phyloP scores from a whole-genome alignment of 2,113 vertebrate genomes.

The Anas platyrhynchos region DNA sequence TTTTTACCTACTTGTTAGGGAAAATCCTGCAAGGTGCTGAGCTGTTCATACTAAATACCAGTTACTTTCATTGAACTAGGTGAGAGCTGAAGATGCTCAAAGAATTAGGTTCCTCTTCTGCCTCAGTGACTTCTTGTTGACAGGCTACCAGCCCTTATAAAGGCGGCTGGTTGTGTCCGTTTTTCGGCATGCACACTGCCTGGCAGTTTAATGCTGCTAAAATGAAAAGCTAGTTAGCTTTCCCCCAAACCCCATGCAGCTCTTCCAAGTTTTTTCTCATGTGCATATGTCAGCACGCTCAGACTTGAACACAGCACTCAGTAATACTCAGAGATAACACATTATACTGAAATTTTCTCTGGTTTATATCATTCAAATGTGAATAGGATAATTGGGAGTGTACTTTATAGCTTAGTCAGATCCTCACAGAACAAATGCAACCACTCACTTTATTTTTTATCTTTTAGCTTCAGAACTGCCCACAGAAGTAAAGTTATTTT shows the following conservation, averaged over 20 bases:
- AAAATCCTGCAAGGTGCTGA: not conserved
- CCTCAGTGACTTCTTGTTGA: not conserved
- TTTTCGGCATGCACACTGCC: not conserved
- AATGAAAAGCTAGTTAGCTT: not conserved
- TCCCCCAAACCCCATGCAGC: not conserved
- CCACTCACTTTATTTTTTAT: not conserved
- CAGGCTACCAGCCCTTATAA: not conserved
- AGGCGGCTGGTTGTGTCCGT: not conserved
- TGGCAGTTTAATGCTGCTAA: not conserved
- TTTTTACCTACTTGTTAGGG: not conserved
- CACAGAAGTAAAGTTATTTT: not conserved
- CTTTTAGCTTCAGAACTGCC: constrained; percentile 23
- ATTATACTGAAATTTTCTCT: not conserved
- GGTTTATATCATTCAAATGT: constrained; percentile 10
- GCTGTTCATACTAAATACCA: not conserved
- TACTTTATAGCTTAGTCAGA: constrained; percentile 19
- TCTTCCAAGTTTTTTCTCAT: not conserved
- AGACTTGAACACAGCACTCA: not conserved
- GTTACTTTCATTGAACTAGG: not conserved
- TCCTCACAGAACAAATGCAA: constrained; percentile 13
- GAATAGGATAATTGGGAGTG: constrained; percentile 21
- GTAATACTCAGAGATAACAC: not conserved
- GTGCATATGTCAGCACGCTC: not conserved
- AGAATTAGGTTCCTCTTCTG: not conserved
- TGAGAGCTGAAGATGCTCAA: not conserved